A percentile compares a stretch with the other conserved stretches of the same genome.
These are phyloP conservation scores for Harmothoe impar DNA, from an alignment of 2,888 invertebrate species.

Conservation along the genomic window DNA sequence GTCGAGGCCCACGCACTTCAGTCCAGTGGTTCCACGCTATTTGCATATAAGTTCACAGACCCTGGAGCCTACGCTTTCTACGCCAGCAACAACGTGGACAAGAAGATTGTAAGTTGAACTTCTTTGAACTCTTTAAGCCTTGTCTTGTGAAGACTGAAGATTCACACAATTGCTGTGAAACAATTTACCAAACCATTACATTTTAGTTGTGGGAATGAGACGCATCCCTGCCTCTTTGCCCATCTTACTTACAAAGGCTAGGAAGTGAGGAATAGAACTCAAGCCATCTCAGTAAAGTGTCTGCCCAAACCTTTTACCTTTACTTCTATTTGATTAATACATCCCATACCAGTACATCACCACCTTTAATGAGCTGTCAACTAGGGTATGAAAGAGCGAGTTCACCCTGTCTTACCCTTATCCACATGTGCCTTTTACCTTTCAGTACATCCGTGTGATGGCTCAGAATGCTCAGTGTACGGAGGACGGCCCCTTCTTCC, in stretches of 20 bases:
- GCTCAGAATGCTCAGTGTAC: constrained; percentile 78
- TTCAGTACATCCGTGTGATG: constrained; percentile 81
- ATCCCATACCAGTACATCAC: not conserved
- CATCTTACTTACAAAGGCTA: not conserved
- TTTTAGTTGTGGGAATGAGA: no score
- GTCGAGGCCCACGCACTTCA: constrained; percentile 76
- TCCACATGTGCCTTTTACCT: not conserved
- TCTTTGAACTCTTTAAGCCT: no score
- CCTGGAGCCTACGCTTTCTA: constrained; percentile 81
- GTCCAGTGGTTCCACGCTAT: constrained; percentile 77
- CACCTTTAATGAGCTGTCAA: not conserved
- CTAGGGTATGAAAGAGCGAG: not conserved
- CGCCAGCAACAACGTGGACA: constrained; percentile 77
- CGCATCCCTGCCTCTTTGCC: not conserved
- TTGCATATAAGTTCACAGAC: constrained; percentile 80
- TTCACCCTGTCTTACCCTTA: not conserved
- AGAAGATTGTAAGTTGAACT: constrained; percentile 80
- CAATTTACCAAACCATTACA: no score
- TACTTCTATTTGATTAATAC: not conserved
- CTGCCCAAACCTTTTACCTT: not conserved
- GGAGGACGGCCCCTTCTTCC: constrained; percentile 81
- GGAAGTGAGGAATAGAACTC: not conserved
- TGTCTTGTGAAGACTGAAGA: no score
- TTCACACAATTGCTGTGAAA: no score
- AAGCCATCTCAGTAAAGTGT: not conserved